Percentiles rank a stretch among this genome's conserved stretches.
Evolutionary conservation across 2,113 vertebrate genomes (phyloP).

Genomic region (Cranoglanis bouderius): DNA sequence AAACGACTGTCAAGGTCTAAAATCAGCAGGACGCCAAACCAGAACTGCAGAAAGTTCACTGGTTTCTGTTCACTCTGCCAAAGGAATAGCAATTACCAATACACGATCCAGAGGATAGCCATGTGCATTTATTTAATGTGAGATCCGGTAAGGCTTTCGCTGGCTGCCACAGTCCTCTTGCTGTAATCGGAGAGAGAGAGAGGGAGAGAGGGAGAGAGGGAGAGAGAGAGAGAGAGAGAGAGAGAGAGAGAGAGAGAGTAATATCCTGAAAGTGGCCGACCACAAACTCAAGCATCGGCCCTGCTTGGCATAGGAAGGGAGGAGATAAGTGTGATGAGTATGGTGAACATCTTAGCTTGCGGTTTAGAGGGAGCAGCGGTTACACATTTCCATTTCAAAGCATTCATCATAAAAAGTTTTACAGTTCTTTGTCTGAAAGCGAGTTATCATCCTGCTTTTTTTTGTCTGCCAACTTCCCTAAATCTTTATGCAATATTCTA

Average conservation of each 20-base stretch:
- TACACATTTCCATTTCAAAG: constrained; percentile 44
- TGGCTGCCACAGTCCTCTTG: constrained; percentile 18
- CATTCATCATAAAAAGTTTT: constrained; percentile 53
- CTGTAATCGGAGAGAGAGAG: constrained; percentile 42
- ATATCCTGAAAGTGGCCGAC: constrained; percentile 44
- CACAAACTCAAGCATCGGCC: constrained; percentile 31
- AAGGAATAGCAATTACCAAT: constrained; percentile 26
- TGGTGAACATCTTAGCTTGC: constrained; percentile 3
- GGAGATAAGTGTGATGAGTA: constrained; percentile 37
- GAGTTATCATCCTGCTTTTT: constrained; percentile 13
- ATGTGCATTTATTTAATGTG: constrained; percentile 47
- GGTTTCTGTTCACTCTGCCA: constrained; percentile 27
- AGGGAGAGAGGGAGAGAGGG: too few relatives aligned
- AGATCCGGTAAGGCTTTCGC: constrained; percentile 43
- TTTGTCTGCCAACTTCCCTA: background rate
- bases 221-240: constrained; percentile 1
- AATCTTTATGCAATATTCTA: constrained; percentile 14
- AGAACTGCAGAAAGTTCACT: constrained; percentile 5
- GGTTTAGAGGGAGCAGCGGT: constrained; percentile 6
- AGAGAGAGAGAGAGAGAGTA: constrained; percentile 24
- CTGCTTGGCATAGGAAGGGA: constrained; percentile 37
- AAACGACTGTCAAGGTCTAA: constrained; percentile 5
- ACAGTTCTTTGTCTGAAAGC: constrained; percentile 38
- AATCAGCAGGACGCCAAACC: background rate
- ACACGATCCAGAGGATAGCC: constrained; percentile 31